These are phyloP conservation scores for Chaunax sp. DNA, from an alignment of 2,797 vertebrate genomes.

Conservation along the genomic window DNA sequence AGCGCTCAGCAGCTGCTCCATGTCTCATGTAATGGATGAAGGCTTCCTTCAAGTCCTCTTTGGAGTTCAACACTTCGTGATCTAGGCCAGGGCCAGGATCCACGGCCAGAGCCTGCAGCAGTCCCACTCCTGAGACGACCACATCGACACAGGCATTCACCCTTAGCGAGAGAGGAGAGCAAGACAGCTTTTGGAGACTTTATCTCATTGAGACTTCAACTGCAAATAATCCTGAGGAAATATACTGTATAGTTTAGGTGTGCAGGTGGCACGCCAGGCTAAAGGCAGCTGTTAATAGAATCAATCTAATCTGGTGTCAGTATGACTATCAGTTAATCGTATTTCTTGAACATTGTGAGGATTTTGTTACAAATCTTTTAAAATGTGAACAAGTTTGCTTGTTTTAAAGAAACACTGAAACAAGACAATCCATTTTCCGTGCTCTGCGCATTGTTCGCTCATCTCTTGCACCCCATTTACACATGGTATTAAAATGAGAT, in stretches of 20 bases:
- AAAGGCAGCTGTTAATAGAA: too few relatives aligned
- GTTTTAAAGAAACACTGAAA: background rate
- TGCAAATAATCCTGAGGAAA: background rate
- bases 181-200: background rate
- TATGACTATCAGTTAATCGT: background rate
- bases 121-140: constrained; percentile 92
- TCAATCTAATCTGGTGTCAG: too few relatives aligned
- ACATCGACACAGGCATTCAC: constrained; percentile 97
- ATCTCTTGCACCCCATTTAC: too few relatives aligned
- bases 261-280: background rate
- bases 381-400: background rate
- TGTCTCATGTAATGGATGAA: constrained; percentile 92
- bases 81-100: constrained; percentile 84
- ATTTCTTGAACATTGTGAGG: too few relatives aligned
- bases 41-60: constrained; percentile 88
- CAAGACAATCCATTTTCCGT: background rate
- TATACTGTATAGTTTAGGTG: background rate
- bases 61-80: constrained; percentile 86
- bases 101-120: constrained; percentile 91
- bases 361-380: background rate
- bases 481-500: too few relatives aligned
- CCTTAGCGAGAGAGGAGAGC: constrained; percentile 68
- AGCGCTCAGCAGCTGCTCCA: constrained; percentile 95
- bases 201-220: background rate
- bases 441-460: too few relatives aligned